Evolutionary conservation across 2,113 vertebrate genomes (phyloP).

Genomic region (Neofelis nebulosa): DNA sequence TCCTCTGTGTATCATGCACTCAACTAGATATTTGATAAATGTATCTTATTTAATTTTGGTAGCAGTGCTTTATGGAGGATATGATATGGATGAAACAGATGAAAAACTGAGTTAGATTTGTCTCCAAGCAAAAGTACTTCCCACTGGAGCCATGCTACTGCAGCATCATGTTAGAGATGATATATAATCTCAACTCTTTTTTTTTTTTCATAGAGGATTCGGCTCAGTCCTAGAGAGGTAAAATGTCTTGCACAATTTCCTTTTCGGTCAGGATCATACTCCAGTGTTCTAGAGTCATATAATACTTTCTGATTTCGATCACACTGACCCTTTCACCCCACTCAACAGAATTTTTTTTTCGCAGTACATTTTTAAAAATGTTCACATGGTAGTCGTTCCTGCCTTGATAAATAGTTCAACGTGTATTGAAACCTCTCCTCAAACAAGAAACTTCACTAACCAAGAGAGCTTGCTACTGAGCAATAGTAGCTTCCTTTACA

Average conservation of each 20-base stretch:
- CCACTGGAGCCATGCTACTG: accelerated
- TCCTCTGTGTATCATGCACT: neutral
- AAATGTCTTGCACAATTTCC: neutral
- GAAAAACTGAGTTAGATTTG: neutral
- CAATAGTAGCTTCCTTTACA: neutral
- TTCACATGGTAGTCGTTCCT: neutral
- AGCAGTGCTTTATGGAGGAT: neutral
- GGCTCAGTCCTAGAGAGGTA: neutral
- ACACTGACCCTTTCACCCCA: neutral
- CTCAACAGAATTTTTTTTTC: neutral
- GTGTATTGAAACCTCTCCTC: neutral
- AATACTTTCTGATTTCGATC: neutral
- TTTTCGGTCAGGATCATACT: neutral
- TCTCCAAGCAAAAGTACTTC: neutral
- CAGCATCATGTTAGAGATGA: neutral
- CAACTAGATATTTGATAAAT: neutral
- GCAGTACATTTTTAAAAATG: neutral
- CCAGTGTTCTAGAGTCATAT: neutral
- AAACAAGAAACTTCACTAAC: neutral
- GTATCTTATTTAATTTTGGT: neutral
- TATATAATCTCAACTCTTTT: neutral
- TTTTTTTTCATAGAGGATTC: neutral
- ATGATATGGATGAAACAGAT: neutral
- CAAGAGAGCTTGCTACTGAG: neutral
- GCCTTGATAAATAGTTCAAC: neutral